Evolutionary conservation across 2,113 vertebrate species (phyloP).

Genomic region (Girardinichthys multiradiatus): DNA sequence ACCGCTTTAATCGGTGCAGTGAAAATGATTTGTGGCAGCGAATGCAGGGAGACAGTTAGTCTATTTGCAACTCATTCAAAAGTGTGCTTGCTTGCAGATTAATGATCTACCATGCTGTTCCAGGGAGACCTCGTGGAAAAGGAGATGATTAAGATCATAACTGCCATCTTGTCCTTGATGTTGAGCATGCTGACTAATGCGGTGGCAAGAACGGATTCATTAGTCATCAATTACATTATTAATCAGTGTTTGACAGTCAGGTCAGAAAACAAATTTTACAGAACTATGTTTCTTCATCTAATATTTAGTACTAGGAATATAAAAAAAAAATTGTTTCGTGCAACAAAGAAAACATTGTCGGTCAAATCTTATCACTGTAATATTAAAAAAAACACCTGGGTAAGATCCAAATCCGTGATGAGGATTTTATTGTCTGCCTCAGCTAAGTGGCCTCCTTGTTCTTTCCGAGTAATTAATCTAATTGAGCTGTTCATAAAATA

Average conservation of each 20-base stretch:
- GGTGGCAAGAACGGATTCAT: slow-evolving; percentile 21
- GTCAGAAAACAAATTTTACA: slow-evolving; percentile 1
- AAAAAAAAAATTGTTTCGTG: not conserved
- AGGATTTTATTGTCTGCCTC: slow-evolving; percentile 24
- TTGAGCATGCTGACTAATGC: slow-evolving; percentile 1
- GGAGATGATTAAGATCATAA: slow-evolving; percentile 34
- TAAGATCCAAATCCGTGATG: slow-evolving; percentile 15
- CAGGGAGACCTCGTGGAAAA: not conserved
- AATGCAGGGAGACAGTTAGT: slow-evolving; percentile 67
- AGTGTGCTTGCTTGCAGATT: slow-evolving; percentile 46
- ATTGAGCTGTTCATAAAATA: slow-evolving; percentile 25
- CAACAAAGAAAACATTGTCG: not conserved
- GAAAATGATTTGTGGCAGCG: slow-evolving; percentile 72
- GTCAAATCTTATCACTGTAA: not conserved
- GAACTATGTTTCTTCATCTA: not conserved
- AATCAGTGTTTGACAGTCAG: slow-evolving; percentile 13
- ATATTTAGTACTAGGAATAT: not conserved
- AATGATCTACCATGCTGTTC: slow-evolving; percentile 37
- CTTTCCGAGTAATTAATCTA: slow-evolving; percentile 49
- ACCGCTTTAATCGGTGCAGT: slow-evolving; percentile 60
- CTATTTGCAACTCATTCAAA: slow-evolving; percentile 69
- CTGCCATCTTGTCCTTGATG: slow-evolving; percentile 33
- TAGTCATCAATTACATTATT: slow-evolving; percentile 26
- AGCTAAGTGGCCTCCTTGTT: slow-evolving; percentile 36
- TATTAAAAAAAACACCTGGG: not conserved